Evolutionary conservation across 2,888 invertebrate species (phyloP).

Genomic region (Drosophila eohydei): DNA sequence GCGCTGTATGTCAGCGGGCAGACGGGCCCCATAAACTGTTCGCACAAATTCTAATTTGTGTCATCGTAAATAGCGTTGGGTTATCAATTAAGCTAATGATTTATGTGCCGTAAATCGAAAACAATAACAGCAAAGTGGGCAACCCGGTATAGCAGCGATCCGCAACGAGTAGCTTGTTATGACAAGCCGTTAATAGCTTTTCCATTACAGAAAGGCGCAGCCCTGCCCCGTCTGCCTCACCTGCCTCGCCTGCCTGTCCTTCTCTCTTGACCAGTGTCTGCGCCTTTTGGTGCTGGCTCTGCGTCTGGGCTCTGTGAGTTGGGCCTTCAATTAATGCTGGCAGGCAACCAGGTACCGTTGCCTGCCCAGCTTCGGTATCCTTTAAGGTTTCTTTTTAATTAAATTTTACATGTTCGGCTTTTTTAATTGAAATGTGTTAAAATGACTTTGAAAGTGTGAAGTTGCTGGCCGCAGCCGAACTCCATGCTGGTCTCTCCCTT

Average conservation of each 20-base stretch:
- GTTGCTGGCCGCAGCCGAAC: constrained; percentile 10
- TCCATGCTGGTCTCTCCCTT: constrained; percentile 13
- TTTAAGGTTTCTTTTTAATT: constrained; percentile 76
- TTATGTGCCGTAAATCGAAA: constrained; percentile 76
- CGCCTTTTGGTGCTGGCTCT: too few relatives aligned
- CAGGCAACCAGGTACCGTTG: constrained; percentile 53
- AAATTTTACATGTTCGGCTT: constrained; percentile 74
- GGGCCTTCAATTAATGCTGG: constrained; percentile 74
- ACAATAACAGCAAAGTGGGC: constrained; percentile 68
- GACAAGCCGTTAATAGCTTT: constrained; percentile 79
- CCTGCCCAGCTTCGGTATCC: constrained; percentile 51
- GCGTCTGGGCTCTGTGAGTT: not conserved
- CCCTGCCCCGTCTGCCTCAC: not conserved
- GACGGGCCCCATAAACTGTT: constrained; percentile 67
- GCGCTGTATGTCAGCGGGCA: not conserved
- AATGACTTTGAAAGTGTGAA: constrained; percentile 80
- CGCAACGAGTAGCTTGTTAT: constrained; percentile 64
- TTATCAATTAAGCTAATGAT: constrained; percentile 80
- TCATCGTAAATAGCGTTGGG: constrained; percentile 77
- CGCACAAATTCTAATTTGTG: constrained; percentile 80
- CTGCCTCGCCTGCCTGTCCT: not conserved
- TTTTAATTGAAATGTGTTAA: constrained; percentile 80
- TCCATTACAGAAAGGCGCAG: constrained; percentile 53
- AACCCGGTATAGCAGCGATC: constrained; percentile 19
- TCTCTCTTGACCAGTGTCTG: too few relatives aligned